Evolutionary conservation across 2,888 invertebrate genomes (phyloP).

Genomic region (Drosophila robusta): DNA sequence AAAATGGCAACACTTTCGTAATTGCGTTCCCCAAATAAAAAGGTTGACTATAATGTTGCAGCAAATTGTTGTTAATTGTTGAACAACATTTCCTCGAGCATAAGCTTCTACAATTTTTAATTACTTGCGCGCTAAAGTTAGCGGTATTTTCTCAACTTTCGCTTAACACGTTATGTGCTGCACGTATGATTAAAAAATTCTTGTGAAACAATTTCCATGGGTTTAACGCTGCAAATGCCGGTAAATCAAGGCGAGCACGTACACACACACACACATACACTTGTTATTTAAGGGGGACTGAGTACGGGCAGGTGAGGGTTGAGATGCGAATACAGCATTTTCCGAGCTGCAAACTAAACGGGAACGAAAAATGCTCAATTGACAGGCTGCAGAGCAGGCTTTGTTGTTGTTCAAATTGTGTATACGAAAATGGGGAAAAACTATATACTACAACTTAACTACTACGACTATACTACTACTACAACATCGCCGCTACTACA

Average conservation of each 20-base stretch:
- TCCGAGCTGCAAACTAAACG: constrained; percentile 37
- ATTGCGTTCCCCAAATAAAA: constrained; percentile 2
- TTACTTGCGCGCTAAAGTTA: constrained; percentile 54
- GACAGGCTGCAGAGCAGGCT: constrained; percentile 9
- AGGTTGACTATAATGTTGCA: constrained; percentile 8
- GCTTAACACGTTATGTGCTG: constrained; percentile 30
- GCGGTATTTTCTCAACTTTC: constrained; percentile 30
- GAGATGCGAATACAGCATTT: constrained; percentile 21
- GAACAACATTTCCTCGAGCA: constrained; percentile 25
- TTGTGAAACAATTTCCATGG: constrained; percentile 70
- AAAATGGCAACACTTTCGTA: neutral
- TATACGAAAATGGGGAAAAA: constrained; percentile 58
- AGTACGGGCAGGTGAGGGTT: neutral
- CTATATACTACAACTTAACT: constrained; percentile 38
- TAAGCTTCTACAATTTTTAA: constrained; percentile 45
- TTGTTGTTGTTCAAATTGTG: constrained; percentile 58
- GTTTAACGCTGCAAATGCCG: constrained; percentile 60
- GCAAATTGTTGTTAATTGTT: constrained; percentile 42
- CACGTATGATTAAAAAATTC: constrained; percentile 77
- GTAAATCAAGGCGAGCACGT: constrained; percentile 61
- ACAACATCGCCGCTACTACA: constrained; percentile 38
- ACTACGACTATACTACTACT: constrained; percentile 23
- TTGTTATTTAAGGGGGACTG: constrained; percentile 13
- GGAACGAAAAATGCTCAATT: constrained; percentile 31
- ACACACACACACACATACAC: constrained; percentile 30